phyloP scores from a whole-genome alignment of 2,113 vertebrate species.

The Cacatua alba region DNA sequence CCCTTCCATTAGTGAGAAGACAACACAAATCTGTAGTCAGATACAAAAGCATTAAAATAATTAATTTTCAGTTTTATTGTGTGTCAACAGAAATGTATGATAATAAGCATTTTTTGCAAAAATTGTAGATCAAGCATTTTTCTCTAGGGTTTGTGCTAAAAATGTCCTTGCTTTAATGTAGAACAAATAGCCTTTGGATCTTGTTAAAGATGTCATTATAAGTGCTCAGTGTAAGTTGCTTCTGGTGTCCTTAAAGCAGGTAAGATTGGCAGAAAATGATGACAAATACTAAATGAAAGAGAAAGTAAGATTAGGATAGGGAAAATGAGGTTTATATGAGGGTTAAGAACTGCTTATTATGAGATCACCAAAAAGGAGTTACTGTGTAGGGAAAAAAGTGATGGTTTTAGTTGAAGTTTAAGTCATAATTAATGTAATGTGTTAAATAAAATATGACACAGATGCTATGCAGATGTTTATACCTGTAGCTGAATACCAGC shows the following conservation, averaged over 20 bases:
- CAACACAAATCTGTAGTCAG: not conserved
- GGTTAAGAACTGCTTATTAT: not conserved
- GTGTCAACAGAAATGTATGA: constrained; percentile 17
- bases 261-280: not conserved
- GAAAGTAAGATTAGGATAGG: not conserved
- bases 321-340: not conserved
- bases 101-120: constrained; percentile 58
- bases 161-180: constrained; percentile 7
- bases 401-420: not conserved
- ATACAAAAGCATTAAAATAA: constrained; percentile 54
- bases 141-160: not conserved
- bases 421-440: not conserved
- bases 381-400: not conserved
- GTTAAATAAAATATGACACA: not conserved
- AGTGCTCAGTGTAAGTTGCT: not conserved
- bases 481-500: not conserved
- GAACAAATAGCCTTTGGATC: constrained; percentile 34
- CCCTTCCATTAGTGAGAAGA: not conserved
- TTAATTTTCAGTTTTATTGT: constrained; percentile 52
- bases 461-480: not conserved
- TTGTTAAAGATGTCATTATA: not conserved
- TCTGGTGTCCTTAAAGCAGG: not conserved
- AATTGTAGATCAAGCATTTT: constrained; percentile 43
- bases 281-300: not conserved
- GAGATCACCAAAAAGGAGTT: not conserved